phyloP scores from a whole-genome alignment of 2,888 invertebrate species.

The Cetonia aurata region DNA sequence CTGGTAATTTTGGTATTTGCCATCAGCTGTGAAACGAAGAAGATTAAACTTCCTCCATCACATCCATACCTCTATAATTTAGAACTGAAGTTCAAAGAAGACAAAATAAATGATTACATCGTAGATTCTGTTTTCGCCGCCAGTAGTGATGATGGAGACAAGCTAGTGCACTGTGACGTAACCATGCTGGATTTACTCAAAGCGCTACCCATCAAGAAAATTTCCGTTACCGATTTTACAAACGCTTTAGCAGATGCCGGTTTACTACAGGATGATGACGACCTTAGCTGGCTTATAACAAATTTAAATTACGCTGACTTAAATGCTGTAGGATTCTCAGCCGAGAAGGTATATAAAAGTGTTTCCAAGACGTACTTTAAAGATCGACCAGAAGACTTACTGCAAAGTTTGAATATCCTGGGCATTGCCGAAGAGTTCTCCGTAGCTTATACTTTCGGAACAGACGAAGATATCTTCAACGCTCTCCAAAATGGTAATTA shows the following conservation, averaged over 20 bases:
- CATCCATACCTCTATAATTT: constrained; percentile 43
- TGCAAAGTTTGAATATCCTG: constrained; percentile 41
- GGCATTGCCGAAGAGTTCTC: constrained; percentile 42
- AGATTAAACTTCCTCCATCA: constrained; percentile 27
- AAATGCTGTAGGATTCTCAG: constrained; percentile 32
- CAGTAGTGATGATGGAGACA: constrained; percentile 28
- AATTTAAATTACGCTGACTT: constrained; percentile 35
- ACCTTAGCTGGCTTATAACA: constrained; percentile 27
- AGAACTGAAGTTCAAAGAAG: constrained; percentile 45
- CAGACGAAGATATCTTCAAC: constrained; percentile 43
- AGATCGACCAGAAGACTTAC: constrained; percentile 36
- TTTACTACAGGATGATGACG: constrained; percentile 29
- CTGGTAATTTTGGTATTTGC: constrained; percentile 25
- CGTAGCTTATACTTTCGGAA: constrained; percentile 44
- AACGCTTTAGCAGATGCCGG: constrained; percentile 36
- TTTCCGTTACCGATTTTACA: constrained; percentile 32
- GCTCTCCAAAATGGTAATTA: constrained; percentile 43
- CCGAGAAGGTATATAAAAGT: constrained; percentile 35
- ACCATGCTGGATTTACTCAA: constrained; percentile 41
- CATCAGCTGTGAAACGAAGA: constrained; percentile 26
- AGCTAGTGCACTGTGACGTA: constrained; percentile 43
- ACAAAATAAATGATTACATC: constrained; percentile 45
- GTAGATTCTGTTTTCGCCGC: constrained; percentile 46
- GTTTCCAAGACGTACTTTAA: constrained; percentile 43
- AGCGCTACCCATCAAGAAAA: constrained; percentile 42